Evolutionary conservation across 2,113 vertebrate species (phyloP).

Genomic region (Leucosticte australis): DNA sequence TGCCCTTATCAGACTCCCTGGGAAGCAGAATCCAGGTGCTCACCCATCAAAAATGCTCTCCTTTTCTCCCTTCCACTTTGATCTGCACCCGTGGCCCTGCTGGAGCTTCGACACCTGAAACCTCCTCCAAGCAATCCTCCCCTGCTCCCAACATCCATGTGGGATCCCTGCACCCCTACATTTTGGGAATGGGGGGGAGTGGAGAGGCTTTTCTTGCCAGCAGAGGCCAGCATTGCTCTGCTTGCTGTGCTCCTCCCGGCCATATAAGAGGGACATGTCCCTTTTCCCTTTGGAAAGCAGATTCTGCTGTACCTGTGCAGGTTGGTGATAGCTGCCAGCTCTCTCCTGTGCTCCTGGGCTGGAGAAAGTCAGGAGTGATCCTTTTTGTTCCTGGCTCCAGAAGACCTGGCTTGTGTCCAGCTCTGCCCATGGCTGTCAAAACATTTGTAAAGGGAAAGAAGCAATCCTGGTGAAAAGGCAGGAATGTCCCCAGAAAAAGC

Average conservation of each 20-base stretch:
- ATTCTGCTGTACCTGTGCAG: neutral
- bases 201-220: conserved; percentile 6
- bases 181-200: neutral
- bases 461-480: neutral
- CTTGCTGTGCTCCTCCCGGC: neutral
- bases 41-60: too few species aligned
- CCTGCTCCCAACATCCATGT: neutral
- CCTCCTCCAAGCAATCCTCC: neutral
- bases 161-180: rapidly evolving
- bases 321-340: neutral
- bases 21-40: neutral
- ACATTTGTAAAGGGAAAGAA: neutral
- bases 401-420: neutral
- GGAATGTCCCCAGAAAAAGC: neutral
- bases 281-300: neutral
- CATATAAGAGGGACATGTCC: neutral
- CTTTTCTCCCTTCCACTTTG: neutral
- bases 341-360: neutral
- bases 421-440: neutral
- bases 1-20: neutral
- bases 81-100: neutral
- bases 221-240: conserved; percentile 56
- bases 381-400: neutral
- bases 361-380: neutral
- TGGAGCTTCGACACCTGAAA: neutral